A percentile compares a stretch with the other conserved stretches of the same genome.
Conservation (phyloP, 2,888 invertebrate species). For the Ariolimax columbianus region DNA sequence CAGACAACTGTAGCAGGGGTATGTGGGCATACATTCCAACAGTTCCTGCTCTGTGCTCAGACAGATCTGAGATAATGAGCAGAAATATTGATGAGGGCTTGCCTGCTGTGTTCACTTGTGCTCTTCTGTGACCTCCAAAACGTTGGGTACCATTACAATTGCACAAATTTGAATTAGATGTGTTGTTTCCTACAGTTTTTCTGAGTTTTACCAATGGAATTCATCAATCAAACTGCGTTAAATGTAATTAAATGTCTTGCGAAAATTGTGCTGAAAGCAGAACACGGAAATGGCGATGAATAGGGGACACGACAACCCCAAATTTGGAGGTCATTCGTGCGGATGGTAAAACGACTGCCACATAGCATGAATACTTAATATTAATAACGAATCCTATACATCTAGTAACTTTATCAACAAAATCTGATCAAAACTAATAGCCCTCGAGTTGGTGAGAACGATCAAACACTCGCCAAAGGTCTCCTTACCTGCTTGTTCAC, state of each 20-base stretch:
- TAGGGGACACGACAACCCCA: neutral
- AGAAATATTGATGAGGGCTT: no score
- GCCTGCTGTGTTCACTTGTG: no score
- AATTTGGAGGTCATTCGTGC: slow-evolving; percentile 1
- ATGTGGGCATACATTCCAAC: no score
- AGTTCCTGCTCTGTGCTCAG: no score
- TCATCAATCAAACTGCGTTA: no score
- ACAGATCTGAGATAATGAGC: no score
- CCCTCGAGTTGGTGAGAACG: neutral
- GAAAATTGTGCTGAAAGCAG: neutral
- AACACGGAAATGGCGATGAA: neutral
- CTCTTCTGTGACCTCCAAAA: no score
- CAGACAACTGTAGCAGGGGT: no score
- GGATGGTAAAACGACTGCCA: neutral
- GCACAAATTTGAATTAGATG: no score
- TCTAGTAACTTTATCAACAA: neutral
- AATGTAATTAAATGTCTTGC: neutral
- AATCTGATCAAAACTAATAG: neutral
- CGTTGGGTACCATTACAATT: no score
- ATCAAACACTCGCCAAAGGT: neutral
- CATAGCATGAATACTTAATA: neutral
- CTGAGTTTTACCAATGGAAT: no score
- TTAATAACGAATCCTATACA: neutral
- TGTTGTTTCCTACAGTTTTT: no score
- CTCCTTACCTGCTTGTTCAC: slow-evolving; percentile 50